A percentile compares a stretch with the other conserved stretches of the same genome.
Evolutionary conservation across 2,113 vertebrate genomes (phyloP).

Genomic region (Actenoides lindsayi): DNA sequence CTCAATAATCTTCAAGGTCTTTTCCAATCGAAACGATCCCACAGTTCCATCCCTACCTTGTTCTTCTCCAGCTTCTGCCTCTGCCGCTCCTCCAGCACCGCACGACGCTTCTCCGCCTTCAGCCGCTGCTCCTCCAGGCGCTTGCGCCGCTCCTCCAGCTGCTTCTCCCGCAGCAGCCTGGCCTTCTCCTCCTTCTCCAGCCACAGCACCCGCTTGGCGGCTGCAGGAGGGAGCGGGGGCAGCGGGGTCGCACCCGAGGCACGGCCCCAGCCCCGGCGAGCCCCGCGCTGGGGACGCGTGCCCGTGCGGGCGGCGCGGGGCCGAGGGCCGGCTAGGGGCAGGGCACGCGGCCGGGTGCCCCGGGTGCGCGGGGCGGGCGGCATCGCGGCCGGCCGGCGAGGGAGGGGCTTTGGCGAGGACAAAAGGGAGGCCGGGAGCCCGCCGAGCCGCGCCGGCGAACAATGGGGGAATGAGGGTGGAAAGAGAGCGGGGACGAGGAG

Average conservation of each 20-base stretch:
- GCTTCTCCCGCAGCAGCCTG: constrained; percentile 87
- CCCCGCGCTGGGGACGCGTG: rapidly evolving
- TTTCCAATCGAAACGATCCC: background rate
- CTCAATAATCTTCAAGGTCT: background rate
- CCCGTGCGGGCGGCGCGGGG: rapidly evolving
- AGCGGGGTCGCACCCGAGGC: background rate
- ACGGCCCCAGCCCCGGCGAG: background rate
- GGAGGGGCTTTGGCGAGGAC: constrained; percentile 45
- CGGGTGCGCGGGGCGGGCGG: background rate
- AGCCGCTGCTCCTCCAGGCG: constrained; percentile 90
- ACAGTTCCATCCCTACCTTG: constrained; percentile 79
- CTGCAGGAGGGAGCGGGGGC: constrained; percentile 59
- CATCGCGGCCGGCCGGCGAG: background rate
- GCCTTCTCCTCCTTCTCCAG: constrained; percentile 96
- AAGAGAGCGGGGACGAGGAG: constrained; percentile 32
- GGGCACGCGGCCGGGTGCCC: background rate
- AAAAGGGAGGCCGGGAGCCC: constrained; percentile 52
- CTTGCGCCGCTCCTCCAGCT: constrained; percentile 89
- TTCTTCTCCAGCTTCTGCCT: constrained; percentile 95
- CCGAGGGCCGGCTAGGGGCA: rapidly evolving
- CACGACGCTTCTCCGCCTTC: constrained; percentile 87
- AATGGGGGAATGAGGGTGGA: constrained; percentile 67
- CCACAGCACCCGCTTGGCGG: constrained; percentile 92
- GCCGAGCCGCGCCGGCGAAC: background rate
- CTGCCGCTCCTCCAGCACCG: constrained; percentile 90